A percentile compares a stretch with the other conserved stretches of the same genome.
phyloP scores from a whole-genome alignment of 2,113 vertebrate species.

The Misgurnus mizolepis region DNA sequence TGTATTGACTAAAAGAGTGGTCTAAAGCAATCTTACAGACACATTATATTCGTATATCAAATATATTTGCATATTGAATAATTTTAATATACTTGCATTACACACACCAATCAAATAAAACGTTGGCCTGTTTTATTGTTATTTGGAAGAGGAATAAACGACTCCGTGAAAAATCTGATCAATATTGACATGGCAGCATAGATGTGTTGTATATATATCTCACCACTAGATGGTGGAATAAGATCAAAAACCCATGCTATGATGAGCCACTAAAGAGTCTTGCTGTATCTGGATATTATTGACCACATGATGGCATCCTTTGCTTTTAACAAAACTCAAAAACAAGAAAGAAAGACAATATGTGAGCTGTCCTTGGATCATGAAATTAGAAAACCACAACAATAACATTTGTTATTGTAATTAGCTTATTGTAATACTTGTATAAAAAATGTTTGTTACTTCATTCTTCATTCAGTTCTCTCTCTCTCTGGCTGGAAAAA shows the following conservation, averaged over 20 bases:
- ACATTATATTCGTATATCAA: no score
- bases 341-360: neutral
- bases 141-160: neutral
- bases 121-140: no score
- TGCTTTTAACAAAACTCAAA: neutral
- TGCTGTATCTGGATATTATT: neutral
- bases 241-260: neutral
- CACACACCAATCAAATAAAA: neutral
- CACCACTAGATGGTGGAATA: constrained; percentile 47
- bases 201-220: neutral
- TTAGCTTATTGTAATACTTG: neutral
- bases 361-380: no score
- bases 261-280: neutral
- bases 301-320: constrained; percentile 47
- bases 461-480: neutral
- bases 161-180: neutral
- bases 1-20: neutral
- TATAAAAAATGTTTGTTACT: neutral
- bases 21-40: neutral
- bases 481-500: no score
- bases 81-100: neutral
- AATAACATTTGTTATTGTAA: neutral
- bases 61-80: neutral
- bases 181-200: neutral
- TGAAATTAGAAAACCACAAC: neutral